Base-by-base conservation (phyloP, 2,888 invertebrate genomes). In the Ceraclea dissimilis region DNA sequence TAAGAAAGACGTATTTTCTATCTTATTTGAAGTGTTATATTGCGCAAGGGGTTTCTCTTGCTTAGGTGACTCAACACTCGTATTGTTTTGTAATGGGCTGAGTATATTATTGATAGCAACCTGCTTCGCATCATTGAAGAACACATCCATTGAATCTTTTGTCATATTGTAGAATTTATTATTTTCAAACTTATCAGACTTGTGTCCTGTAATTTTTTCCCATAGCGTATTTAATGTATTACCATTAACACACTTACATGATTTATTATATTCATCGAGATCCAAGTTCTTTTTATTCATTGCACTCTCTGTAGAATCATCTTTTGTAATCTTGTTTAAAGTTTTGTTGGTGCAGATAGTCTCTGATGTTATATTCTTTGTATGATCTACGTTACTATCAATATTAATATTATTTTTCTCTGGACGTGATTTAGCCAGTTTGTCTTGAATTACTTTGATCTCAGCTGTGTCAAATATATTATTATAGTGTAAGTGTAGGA, bases 151-250 rank as follows among this genome's bases (percentile, higher is more conserved):
- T 10, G 50, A 39, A 17, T 58, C 49, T 55, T 55, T 49, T 18
- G 58, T 52, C 52, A 58, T 52, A 20, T 49, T 16, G 49, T 55
- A 55, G 47, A 26, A 19, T 20, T 49, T 50, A 10, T 31, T 20
- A 46, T 55, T 31, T 6, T 44, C 49, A 52, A 51, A 58, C 22
- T 55, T 52, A 19, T 51, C 26, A 49, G n/a, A 18, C 11, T 39
- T 58, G 20, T 58, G 21, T 39, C 58, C 54, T 6, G 58, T 58
- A 18, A 58, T 58, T 44, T 58, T 58, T 33, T 51, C 51, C 58
- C 58, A 58, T 31, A 58, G 33, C 26, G 50, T 54, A 49, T 58
- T 58, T 18, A 58, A 51, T 33, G 49, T 51, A 17, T 22, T 34
- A 11, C 58, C 58, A 34, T 49, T 53, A 34, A 57, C 22, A 26